These are phyloP conservation scores for Ariopsis seemanni DNA, from an alignment of 2,113 vertebrate genomes.

Conservation along the genomic window DNA sequence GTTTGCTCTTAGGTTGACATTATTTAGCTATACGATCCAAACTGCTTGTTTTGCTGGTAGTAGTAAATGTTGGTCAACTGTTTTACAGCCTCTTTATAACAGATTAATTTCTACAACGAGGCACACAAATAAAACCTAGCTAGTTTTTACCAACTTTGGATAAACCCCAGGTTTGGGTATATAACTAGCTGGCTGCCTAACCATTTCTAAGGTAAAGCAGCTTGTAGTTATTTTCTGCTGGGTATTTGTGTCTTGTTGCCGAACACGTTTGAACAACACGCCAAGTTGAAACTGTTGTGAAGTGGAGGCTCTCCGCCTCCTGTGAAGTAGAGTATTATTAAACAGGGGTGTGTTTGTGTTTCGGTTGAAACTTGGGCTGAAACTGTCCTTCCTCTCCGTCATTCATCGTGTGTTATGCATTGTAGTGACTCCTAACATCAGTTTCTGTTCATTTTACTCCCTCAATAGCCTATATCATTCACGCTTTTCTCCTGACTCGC, in stretches of 20 bases:
- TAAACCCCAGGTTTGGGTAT: neutral
- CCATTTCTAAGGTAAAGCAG: neutral
- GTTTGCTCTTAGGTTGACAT: neutral
- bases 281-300: neutral
- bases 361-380: conserved; percentile 39
- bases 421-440: too few relatives aligned
- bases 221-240: neutral
- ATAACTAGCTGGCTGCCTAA: neutral
- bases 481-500: neutral
- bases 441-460: conserved; percentile 6
- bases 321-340: neutral
- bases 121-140: neutral
- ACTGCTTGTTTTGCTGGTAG: neutral
- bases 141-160: neutral
- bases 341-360: conserved; percentile 39
- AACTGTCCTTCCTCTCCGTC: conserved; percentile 3
- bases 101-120: too few relatives aligned
- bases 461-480: neutral
- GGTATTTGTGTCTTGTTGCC: too few relatives aligned
- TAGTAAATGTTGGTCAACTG: neutral
- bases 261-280: neutral
- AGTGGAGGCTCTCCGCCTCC: neutral
- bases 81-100: neutral
- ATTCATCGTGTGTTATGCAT: neutral
- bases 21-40: neutral